Evolutionary conservation across 2,888 invertebrate genomes (phyloP).

Genomic region (Phania funesta): DNA sequence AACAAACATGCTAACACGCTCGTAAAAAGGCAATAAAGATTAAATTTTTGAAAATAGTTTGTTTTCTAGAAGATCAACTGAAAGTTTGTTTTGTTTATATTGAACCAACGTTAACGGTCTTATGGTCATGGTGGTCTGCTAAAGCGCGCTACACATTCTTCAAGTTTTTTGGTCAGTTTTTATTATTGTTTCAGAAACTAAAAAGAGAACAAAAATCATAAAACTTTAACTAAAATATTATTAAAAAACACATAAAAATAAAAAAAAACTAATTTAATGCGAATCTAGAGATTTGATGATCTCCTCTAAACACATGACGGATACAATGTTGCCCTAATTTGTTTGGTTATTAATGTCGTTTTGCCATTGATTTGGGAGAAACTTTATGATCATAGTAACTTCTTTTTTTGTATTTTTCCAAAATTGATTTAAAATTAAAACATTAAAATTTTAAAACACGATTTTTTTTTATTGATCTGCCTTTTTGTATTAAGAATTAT

Average conservation of each 20-base stretch:
- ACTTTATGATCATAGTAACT: conserved; percentile 41
- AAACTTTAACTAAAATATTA: conserved; percentile 45
- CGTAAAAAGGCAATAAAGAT: conserved; percentile 52
- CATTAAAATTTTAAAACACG: conserved; percentile 32
- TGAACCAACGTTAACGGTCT: background rate
- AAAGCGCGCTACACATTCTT: conserved; percentile 34
- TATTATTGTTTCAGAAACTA: conserved; percentile 28
- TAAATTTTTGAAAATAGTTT: conserved; percentile 34
- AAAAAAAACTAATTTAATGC: conserved; percentile 33
- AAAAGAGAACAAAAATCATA: conserved; percentile 1
- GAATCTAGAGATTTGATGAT: conserved; percentile 38
- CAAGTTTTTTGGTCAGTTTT: conserved; percentile 41
- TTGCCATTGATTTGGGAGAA: conserved; percentile 24
- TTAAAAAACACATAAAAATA: conserved; percentile 12
- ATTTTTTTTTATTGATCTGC: conserved; percentile 48
- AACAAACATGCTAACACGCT: conserved; percentile 46
- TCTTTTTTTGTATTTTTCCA: conserved; percentile 26
- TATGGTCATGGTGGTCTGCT: conserved; percentile 59
- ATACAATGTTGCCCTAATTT: conserved; percentile 48
- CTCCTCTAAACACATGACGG: background rate
- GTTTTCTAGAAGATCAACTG: conserved; percentile 28
- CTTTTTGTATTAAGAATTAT: conserved; percentile 3
- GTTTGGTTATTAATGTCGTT: background rate
- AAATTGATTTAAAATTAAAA: conserved; percentile 53
- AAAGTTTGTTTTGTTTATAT: background rate